Percentiles rank a stretch among this genome's conserved stretches.
These are phyloP conservation scores for Pachycephala philippinensis DNA, from an alignment of 2,113 vertebrate species.

Conservation along the genomic window DNA sequence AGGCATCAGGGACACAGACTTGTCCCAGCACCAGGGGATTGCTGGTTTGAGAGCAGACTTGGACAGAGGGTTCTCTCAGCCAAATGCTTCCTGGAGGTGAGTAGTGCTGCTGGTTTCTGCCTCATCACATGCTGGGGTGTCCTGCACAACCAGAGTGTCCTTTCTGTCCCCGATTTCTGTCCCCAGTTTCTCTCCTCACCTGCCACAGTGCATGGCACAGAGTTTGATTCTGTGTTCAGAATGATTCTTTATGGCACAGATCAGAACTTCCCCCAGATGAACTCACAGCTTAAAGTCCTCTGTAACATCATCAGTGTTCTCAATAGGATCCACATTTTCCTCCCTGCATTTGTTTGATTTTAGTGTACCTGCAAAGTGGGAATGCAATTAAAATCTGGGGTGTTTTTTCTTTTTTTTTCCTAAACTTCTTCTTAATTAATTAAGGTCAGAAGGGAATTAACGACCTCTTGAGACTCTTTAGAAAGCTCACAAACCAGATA, in stretches of 20 bases:
- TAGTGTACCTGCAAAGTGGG: neutral
- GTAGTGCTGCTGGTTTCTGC: neutral
- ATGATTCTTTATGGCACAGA: neutral
- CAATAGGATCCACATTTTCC: neutral
- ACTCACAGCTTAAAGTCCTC: neutral
- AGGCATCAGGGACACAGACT: neutral
- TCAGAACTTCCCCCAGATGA: neutral
- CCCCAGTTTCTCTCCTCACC: neutral
- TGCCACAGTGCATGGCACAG: accelerated
- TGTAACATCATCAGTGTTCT: neutral
- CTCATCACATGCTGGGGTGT: neutral
- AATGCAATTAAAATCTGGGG: neutral
- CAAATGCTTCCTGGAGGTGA: neutral
- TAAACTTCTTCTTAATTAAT: neutral
- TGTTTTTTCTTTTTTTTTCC: accelerated
- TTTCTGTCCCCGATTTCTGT: neutral
- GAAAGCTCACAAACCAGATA: neutral
- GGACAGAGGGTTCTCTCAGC: neutral
- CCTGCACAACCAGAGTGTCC: neutral
- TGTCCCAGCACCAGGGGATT: neutral
- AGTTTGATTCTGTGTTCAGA: neutral
- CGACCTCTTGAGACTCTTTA: neutral
- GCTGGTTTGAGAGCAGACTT: neutral
- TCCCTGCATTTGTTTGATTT: neutral
- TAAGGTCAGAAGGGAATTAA: neutral